Conservation (phyloP, 2,113 vertebrate species). For the Nothobranchius kuhntae region DNA sequence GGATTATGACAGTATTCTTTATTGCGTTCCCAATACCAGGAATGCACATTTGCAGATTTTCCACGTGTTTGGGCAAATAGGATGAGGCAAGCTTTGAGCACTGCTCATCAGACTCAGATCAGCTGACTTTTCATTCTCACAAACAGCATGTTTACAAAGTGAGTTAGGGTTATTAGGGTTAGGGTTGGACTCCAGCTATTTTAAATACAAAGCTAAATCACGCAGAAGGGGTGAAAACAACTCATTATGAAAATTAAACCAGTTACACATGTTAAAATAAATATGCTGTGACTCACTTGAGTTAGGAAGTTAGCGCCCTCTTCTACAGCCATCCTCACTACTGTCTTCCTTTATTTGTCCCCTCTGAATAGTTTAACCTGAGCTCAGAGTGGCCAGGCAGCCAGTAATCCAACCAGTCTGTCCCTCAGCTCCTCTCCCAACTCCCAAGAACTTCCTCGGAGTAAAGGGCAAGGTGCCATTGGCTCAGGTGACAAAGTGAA, state of each 20-base stretch:
- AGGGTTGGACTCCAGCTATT: too few relatives aligned
- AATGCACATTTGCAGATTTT: neutral
- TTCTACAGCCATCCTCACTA: constrained; percentile 89
- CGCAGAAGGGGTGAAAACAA: neutral
- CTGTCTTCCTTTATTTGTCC: constrained; percentile 40
- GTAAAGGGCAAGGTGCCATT: constrained; percentile 32
- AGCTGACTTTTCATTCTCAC: constrained; percentile 9
- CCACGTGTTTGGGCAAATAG: neutral
- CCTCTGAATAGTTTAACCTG: constrained; percentile 53
- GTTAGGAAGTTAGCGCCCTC: constrained; percentile 85
- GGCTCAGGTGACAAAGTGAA: constrained; percentile 33
- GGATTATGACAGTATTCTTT: neutral
- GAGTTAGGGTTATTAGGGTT: neutral
- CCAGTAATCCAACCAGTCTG: constrained; percentile 29
- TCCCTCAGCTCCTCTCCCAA: constrained; percentile 41
- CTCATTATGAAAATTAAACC: neutral
- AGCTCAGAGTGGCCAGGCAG: constrained; percentile 41
- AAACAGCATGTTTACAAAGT: constrained; percentile 4
- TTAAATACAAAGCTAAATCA: neutral
- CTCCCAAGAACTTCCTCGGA: constrained; percentile 34
- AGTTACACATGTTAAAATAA: neutral
- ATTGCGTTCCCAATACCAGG: too few relatives aligned
- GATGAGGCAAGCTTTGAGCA: neutral
- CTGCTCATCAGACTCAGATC: neutral
- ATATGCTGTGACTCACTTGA: constrained; percentile 85